phyloP scores from a whole-genome alignment of 1,140 invertebrate species.

The Diuraphis noxia region DNA sequence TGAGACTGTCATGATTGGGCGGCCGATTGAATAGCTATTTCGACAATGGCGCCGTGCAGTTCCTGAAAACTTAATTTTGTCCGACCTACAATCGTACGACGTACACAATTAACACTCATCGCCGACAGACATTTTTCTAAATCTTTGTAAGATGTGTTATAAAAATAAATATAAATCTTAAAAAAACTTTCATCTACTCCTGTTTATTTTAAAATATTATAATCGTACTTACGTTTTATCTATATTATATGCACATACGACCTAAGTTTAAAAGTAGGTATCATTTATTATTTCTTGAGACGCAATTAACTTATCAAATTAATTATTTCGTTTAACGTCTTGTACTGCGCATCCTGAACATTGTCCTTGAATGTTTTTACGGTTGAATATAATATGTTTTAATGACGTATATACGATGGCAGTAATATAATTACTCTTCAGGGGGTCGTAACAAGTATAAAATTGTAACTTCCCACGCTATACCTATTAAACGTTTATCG shows the following conservation, averaged over 20 bases:
- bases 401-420: not conserved
- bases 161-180: not conserved
- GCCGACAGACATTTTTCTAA: not conserved
- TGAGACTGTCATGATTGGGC: conserved; percentile 22
- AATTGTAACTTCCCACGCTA: not conserved
- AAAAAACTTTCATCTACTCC: not conserved
- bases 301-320: not conserved
- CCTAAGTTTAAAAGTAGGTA: not conserved
- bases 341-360: not conserved
- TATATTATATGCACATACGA: no score
- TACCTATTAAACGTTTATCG: conserved; percentile 2
- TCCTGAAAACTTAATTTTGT: not conserved
- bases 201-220: not conserved
- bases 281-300: not conserved
- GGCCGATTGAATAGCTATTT: conserved; percentile 23
- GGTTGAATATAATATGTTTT: not conserved
- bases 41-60: not conserved
- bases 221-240: not conserved
- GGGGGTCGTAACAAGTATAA: conserved; percentile 13
- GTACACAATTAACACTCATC: not conserved
- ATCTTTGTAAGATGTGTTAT: not conserved
- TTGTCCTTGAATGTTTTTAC: not conserved
- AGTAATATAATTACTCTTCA: not conserved
- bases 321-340: not conserved
- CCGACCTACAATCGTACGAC: not conserved